Percentiles rank a stretch among this genome's conserved stretches.
Evolutionary conservation across 2,797 vertebrate genomes (phyloP).

Genomic region (Silurus lanzhouensis): DNA sequence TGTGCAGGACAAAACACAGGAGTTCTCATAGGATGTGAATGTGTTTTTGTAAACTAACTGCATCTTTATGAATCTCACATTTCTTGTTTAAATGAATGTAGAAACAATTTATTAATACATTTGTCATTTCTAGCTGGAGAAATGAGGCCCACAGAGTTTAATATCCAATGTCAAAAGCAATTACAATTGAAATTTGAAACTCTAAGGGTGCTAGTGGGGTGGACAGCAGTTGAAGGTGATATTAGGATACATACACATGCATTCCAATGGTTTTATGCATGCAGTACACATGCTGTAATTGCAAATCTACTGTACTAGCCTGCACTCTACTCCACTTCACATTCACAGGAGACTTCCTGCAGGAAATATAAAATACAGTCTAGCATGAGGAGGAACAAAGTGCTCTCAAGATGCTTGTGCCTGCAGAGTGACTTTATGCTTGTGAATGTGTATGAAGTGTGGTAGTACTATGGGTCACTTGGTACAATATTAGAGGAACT

Average conservation of each 20-base stretch:
- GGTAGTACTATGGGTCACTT: conserved; percentile 44
- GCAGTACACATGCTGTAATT: conserved; percentile 13
- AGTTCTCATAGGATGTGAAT: not conserved
- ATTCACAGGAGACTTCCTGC: conserved; percentile 36
- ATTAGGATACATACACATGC: not conserved
- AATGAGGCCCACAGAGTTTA: conserved; percentile 4
- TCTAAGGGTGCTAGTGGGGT: conserved; percentile 9
- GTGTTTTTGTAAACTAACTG: not conserved
- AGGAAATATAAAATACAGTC: conserved; percentile 45
- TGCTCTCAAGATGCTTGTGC: conserved; percentile 33
- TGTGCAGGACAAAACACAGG: not conserved
- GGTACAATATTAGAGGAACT: conserved; percentile 56
- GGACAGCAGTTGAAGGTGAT: not conserved
- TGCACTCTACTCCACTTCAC: not conserved
- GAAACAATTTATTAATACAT: not conserved
- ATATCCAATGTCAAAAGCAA: conserved; percentile 10
- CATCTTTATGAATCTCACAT: not conserved
- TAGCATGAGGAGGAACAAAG: conserved; percentile 46
- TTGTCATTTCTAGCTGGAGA: conserved; percentile 4
- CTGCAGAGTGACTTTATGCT: conserved; percentile 43
- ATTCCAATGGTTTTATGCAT: not conserved
- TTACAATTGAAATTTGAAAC: not conserved
- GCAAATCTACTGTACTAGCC: not conserved
- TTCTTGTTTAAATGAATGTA: not conserved
- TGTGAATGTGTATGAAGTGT: conserved; percentile 43